Evolutionary conservation across 1,140 invertebrate species (phyloP).

Genomic region (Gyrodactylus salaris): DNA sequence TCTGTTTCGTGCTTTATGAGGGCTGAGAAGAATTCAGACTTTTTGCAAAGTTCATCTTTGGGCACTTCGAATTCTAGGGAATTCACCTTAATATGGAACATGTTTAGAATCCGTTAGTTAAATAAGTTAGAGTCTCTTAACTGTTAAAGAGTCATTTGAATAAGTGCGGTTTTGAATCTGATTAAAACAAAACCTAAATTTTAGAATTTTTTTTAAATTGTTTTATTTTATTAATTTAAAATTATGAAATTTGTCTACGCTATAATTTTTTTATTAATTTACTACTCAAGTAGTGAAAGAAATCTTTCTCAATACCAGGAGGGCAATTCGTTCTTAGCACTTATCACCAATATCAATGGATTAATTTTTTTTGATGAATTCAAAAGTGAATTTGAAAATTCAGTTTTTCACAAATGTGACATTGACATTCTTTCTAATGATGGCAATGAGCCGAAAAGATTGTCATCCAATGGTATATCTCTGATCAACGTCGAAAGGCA

Average conservation of each 20-base stretch:
- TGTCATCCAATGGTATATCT: neutral
- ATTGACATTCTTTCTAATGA: too few species aligned
- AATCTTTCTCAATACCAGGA: neutral
- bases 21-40: neutral
- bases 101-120: too few species aligned
- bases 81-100: neutral
- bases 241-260: too few species aligned
- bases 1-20: neutral
- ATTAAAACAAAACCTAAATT: too few species aligned
- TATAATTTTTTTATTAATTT: too few species aligned
- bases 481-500: neutral
- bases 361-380: neutral
- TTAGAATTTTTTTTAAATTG: too few species aligned
- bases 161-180: too few species aligned
- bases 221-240: too few species aligned
- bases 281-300: neutral
- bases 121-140: too few species aligned
- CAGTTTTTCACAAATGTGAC: neutral
- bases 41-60: neutral
- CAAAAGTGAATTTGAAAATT: neutral
- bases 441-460: neutral
- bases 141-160: too few species aligned
- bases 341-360: too few species aligned
- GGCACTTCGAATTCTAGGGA: neutral
- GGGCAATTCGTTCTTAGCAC: too few species aligned